Base-by-base conservation (phyloP, 2,797 vertebrate genomes). In the Syncerus caffer region DNA sequence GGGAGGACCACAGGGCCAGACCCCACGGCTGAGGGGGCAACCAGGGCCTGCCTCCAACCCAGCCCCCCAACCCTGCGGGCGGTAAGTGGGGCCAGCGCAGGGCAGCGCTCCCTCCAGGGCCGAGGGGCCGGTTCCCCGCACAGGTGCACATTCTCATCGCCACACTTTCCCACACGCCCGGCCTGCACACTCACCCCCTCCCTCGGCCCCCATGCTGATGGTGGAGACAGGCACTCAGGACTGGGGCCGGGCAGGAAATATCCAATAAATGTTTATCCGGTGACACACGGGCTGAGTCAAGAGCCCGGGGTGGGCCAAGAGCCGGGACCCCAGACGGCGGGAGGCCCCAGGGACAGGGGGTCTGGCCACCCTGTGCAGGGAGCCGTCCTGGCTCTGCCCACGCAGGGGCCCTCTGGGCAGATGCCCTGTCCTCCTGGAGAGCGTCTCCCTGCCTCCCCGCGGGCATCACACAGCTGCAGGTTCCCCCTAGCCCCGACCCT, bases 181-280 rank as follows among this genome's bases (percentile, higher is more conserved):
- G 97, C 98, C 96, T 71, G 67, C 7, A 1, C 95, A 96, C 96
- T 64, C 95, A 19, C 79, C 93, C 74, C 13, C 95, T 38, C 67
- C 64, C 67, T 38, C 34, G 2, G 19, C 67, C 89, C 5, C 53
- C 78, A 90, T 78, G 0, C 87, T 96, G 93, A 98, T 87, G 91
- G 38, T 1, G n/a, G 96, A 71, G 80, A 58, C 96, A 80, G 50
- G 78, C 1, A 5, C 8, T 84, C 11, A 71, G 85, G 19, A 92
- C 87, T 64, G 90, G 97, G 74, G 96, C 97, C 51, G 96, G 98
- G 97, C 98, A 98, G 98, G 98, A 98, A 98, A 97, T 92, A 89
- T 95, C 98, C 96, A 91, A 97, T 95, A 95, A 98, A 96, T 90
- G 97, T 97, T 96, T 96, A 96, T 96, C 95, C 97, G 80, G 86